A percentile compares a stretch with the other conserved stretches of the same genome.
phyloP scores from a whole-genome alignment of 2,888 invertebrate species.

The Uropetala carovei region DNA sequence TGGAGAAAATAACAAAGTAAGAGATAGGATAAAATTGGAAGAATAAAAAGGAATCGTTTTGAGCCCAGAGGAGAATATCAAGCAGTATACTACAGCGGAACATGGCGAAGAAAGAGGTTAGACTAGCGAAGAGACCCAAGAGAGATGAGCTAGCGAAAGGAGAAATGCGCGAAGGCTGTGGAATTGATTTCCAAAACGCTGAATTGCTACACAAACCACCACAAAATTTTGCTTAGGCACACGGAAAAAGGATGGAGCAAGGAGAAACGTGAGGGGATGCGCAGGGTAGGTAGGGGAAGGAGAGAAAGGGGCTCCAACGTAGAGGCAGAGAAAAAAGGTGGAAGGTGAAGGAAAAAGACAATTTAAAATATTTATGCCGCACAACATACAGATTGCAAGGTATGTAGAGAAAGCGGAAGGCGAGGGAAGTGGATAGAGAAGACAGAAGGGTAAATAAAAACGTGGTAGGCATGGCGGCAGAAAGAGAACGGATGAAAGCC shows the following conservation, averaged over 20 bases:
- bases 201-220: slow-evolving; percentile 12
- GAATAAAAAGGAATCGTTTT: no score
- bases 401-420: no score
- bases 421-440: no score
- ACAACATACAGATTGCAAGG: no score
- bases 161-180: neutral
- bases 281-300: neutral
- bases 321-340: neutral
- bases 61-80: no score
- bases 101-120: neutral
- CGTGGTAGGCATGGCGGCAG: neutral
- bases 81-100: neutral
- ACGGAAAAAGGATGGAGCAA: neutral
- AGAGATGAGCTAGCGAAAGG: neutral
- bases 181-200: neutral
- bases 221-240: slow-evolving; percentile 5
- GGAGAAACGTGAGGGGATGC: neutral
- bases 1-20: no score
- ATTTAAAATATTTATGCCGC: no score
- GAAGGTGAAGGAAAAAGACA: no score
- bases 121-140: neutral
- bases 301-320: neutral
- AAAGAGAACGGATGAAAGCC: neutral
- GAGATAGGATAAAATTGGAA: no score
- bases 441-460: no score